A percentile compares a stretch with the other conserved stretches of the same genome.
phyloP scores from a whole-genome alignment of 92 coral and sea anemone genomes.

The Blastomussa wellsi region DNA sequence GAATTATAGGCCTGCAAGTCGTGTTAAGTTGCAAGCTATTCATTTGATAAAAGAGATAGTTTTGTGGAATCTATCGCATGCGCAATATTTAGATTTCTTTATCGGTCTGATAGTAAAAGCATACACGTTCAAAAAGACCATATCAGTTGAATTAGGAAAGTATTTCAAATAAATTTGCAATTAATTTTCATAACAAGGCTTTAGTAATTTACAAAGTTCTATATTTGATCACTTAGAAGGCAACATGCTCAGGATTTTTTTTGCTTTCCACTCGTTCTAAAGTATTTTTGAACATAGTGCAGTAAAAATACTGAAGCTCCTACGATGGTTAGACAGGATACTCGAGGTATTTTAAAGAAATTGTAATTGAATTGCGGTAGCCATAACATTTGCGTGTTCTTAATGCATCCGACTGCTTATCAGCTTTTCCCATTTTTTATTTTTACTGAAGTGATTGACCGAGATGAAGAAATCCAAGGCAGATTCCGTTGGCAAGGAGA shows the following conservation, averaged over 20 bases:
- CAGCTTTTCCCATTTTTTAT: neutral
- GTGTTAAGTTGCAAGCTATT: neutral
- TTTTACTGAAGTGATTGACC: neutral
- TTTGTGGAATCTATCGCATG: neutral
- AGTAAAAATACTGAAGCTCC: neutral
- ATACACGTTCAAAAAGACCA: neutral
- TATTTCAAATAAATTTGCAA: neutral
- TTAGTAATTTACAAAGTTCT: neutral
- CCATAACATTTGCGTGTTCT: neutral
- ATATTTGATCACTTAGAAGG: neutral
- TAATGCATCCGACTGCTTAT: no score
- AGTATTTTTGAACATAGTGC: neutral
- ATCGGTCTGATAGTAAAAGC: neutral
- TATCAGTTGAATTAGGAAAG: neutral
- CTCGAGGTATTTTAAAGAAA: neutral
- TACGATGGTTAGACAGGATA: neutral
- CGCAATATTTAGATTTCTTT: neutral
- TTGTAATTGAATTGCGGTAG: neutral
- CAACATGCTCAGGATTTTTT: neutral
- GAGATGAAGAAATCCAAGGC: slow-evolving; percentile 22
- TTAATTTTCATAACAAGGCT: neutral
- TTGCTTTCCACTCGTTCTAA: neutral
- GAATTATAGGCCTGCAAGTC: neutral
- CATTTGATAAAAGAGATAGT: neutral
- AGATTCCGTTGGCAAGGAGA: slow-evolving; percentile 19